phyloP scores from a whole-genome alignment of 2,797 vertebrate species.

The Micropoecilia bifurca region DNA sequence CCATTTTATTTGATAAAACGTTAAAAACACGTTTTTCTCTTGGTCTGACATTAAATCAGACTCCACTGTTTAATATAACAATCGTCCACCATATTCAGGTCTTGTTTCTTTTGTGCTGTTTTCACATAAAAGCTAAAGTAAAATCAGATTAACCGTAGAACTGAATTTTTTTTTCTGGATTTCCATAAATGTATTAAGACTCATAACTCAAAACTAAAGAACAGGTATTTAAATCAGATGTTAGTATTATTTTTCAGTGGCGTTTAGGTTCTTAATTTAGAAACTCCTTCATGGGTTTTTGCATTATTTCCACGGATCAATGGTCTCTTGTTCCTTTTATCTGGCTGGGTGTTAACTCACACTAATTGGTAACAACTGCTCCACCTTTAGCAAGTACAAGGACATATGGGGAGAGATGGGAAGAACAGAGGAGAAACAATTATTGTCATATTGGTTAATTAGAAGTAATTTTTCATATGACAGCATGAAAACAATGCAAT shows the following conservation, averaged over 20 bases:
- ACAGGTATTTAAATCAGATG: not conserved
- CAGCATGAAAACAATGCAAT: not conserved
- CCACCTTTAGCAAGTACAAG: not conserved
- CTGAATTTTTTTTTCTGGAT: not conserved
- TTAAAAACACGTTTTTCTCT: not conserved
- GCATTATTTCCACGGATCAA: not conserved
- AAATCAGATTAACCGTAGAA: not conserved
- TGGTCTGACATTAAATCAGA: not conserved
- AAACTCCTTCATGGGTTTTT: not conserved
- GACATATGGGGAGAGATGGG: not conserved
- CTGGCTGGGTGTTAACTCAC: not conserved
- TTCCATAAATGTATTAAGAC: not conserved
- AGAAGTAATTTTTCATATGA: not conserved
- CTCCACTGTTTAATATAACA: not conserved
- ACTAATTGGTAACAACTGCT: conserved; percentile 3
- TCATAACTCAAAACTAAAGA: not conserved
- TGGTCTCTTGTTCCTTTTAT: not conserved
- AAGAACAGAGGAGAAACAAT: not conserved
- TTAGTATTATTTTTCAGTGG: not conserved
- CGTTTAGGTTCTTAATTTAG: not conserved
- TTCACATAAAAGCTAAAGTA: not conserved
- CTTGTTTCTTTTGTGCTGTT: not conserved
- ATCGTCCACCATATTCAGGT: not conserved
- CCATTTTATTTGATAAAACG: not conserved
- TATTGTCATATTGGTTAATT: not conserved